phyloP scores from a whole-genome alignment of 2,113 vertebrate genomes.

The Nothobranchius furzeri region DNA sequence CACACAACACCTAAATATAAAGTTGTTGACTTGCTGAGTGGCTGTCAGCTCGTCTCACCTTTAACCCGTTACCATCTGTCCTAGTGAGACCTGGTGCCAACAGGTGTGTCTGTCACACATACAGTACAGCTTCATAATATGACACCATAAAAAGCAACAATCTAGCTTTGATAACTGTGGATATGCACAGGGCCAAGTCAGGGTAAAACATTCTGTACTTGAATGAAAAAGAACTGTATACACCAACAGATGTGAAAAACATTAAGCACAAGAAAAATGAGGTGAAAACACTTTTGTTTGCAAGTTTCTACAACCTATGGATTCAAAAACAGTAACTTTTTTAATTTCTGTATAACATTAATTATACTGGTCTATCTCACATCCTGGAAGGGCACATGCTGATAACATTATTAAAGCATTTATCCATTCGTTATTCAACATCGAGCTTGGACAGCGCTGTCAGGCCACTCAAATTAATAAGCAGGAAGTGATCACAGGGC shows the following conservation, averaged over 20 bases:
- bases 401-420: constrained; percentile 73
- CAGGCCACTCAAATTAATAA: constrained; percentile 66
- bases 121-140: constrained; percentile 11
- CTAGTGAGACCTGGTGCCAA: constrained; percentile 49
- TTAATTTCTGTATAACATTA: constrained; percentile 12
- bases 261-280: background rate
- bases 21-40: constrained; percentile 19
- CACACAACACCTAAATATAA: constrained; percentile 25
- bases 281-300: constrained; percentile 1
- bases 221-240: background rate
- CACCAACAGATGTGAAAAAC: background rate
- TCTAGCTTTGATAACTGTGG: constrained; percentile 8
- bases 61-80: constrained; percentile 72
- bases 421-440: constrained; percentile 72
- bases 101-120: constrained; percentile 32
- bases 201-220: constrained; percentile 15
- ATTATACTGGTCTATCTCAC: constrained; percentile 55
- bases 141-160: constrained; percentile 22
- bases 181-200: constrained; percentile 26
- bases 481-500: constrained; percentile 74
- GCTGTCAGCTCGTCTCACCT: constrained; percentile 53
- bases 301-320: background rate
- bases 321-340: background rate
- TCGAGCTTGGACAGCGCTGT: constrained; percentile 60
- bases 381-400: constrained; percentile 39